Evolutionary conservation across 2,888 invertebrate species (phyloP), one percentile per base, ranked within the genome.

Genomic region (Tryphoninae sp.): DNA sequence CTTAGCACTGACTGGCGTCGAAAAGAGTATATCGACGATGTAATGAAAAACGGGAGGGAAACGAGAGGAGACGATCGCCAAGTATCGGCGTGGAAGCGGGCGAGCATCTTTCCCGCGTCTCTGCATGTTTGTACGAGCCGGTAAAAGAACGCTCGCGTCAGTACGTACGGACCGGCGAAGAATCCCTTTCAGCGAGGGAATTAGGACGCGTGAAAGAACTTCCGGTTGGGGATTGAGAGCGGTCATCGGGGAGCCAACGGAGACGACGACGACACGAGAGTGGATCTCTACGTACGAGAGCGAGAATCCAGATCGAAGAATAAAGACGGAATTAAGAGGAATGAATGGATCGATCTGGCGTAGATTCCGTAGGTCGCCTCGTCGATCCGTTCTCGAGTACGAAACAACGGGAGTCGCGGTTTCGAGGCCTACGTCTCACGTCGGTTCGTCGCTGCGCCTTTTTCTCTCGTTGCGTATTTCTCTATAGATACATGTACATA

Each of bases 201-300:
- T 90, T 88, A 84, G 87, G 84, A 86, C 87, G 84, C 87, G 86
- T 90, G 90, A 91, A 91, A 89, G 87, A 86, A 87, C 87, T 90
- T 90, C 90, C 90, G 90, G 89, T 86, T 78, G 84, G 71, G 11
- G 86, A 88, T 89, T 89, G 86, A 89, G 84, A 40, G 58, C 68
- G 40, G 42, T 9, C 13, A 59, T 64, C 49, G 33, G 53, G 8
- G 45, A 45, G 64, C 23, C 16, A 23, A 33, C 45, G 22, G 22
- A 19, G 53, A 13, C 62, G 19, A 19, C 62, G 19, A 19, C 19
- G 19, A 19, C 19, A 19, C 19, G 19, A 19, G 19, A 19, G 19
- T 19, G 19, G 19, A 19, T 19, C 19, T 19, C 19, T 19, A 19
- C 19, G 19, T 19, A 19, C 19, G 19, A 19, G 19, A 19, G 19